Evolutionary conservation across 1,140 invertebrate species (phyloP).

Genomic region (Lucilia cuprina): DNA sequence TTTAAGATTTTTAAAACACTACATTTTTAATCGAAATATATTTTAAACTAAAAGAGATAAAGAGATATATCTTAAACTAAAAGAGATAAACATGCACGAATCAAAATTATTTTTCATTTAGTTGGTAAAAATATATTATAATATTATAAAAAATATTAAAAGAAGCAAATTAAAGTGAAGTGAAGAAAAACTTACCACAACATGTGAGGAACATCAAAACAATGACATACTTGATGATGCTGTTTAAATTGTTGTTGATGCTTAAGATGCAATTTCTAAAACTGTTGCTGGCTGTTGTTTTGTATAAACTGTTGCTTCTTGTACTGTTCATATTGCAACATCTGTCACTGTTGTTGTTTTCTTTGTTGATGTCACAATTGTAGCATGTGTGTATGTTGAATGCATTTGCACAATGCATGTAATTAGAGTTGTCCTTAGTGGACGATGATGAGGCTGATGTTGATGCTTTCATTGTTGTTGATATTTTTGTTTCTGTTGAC

Average conservation of each 20-base stretch:
- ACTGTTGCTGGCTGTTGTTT: neutral
- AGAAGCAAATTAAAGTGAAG: too few species aligned
- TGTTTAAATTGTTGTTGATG: conserved; percentile 35
- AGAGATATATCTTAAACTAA: too few species aligned
- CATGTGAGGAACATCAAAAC: conserved; percentile 34
- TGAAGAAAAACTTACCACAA: conserved; percentile 28
- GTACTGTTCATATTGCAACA: neutral
- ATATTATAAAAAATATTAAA: too few species aligned
- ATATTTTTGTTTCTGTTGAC: neutral
- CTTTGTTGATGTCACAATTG: neutral
- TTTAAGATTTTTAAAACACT: too few species aligned
- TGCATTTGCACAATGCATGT: conserved; percentile 18
- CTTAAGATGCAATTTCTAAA: neutral
- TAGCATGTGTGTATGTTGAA: neutral
- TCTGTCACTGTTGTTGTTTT: conserved; percentile 30
- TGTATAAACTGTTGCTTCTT: conserved; percentile 1
- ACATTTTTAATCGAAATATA: too few species aligned
- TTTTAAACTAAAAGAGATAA: too few species aligned
- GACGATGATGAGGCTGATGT: neutral
- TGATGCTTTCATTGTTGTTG: conserved; percentile 20
- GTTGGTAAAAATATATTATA: too few species aligned
- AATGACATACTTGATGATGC: conserved; percentile 2
- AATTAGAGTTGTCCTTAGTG: conserved; percentile 32
- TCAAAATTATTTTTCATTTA: too few species aligned
- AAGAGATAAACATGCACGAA: too few species aligned